Evolutionary conservation across 2,888 invertebrate genomes (phyloP).

Genomic region (Sicus ferrugineus): DNA sequence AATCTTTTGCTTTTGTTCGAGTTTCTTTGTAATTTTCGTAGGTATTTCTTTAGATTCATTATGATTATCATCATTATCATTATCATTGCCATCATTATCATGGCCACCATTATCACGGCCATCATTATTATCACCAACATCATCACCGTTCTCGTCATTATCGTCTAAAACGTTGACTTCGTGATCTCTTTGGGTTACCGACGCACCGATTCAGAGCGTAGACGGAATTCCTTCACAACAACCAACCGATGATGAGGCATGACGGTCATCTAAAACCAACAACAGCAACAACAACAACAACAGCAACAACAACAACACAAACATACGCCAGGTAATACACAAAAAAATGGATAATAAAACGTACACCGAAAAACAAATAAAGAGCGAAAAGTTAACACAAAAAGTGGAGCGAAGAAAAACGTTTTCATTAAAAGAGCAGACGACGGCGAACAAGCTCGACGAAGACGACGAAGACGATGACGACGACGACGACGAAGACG

Average conservation of each 20-base stretch:
- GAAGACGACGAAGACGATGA: not conserved
- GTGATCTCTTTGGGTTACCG: not conserved
- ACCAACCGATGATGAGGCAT: slow-evolving; percentile 43
- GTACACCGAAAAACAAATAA: not conserved
- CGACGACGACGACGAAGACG: not conserved
- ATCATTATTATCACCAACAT: slow-evolving; percentile 34
- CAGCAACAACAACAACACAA: not conserved
- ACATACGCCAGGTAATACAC: not conserved
- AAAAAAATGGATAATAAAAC: not conserved
- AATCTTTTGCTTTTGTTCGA: too few species aligned
- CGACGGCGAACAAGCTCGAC: slow-evolving; percentile 23
- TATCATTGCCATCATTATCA: not conserved
- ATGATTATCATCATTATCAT: too few species aligned
- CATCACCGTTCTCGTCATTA: slow-evolving; percentile 33
- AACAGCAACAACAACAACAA: slow-evolving; percentile 31
- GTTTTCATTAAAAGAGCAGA: slow-evolving; percentile 19
- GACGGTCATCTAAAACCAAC: slow-evolving; percentile 34
- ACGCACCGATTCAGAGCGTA: slow-evolving; percentile 21
- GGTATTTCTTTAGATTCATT: not conserved
- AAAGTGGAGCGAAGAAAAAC: not conserved
- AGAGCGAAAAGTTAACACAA: slow-evolving; percentile 7
- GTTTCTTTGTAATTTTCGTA: too few species aligned
- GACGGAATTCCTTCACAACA: slow-evolving; percentile 32
- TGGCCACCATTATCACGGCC: slow-evolving; percentile 39
- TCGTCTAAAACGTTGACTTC: slow-evolving; percentile 12